These are phyloP conservation scores for Trissonchulus latispiculum DNA, from an alignment of 2,888 invertebrate genomes.

Conservation along the genomic window DNA sequence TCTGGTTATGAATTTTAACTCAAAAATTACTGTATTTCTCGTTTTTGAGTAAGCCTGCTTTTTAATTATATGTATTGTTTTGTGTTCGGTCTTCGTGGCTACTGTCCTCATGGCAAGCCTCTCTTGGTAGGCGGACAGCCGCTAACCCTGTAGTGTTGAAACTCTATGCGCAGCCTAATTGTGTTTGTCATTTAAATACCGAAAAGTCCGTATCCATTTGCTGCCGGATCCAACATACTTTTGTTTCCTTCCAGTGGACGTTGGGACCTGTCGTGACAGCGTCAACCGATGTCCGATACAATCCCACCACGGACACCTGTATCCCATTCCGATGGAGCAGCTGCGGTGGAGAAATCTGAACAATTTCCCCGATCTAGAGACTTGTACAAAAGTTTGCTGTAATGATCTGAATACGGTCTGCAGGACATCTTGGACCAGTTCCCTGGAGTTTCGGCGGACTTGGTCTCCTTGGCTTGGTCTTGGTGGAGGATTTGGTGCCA, in stretches of 20 bases:
- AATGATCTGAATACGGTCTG: conserved; percentile 15
- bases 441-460: neutral
- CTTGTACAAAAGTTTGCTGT: conserved; percentile 28
- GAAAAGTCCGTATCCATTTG: conserved; percentile 30
- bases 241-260: conserved; percentile 23
- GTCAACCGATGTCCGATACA: conserved; percentile 26
- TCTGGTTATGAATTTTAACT: too few species aligned
- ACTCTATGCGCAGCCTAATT: conserved; percentile 24
- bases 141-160: conserved; percentile 24
- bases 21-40: too few species aligned
- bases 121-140: conserved; percentile 19
- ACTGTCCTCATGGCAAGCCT: conserved; percentile 27
- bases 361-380: conserved; percentile 25
- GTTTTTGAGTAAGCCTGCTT: too few species aligned
- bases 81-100: conserved; percentile 24
- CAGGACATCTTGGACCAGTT: neutral
- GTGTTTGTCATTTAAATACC: conserved; percentile 26
- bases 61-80: too few species aligned
- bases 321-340: conserved; percentile 31
- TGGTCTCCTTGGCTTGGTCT: neutral
- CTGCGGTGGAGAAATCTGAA: conserved; percentile 27
- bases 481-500: neutral
- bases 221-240: conserved; percentile 31
- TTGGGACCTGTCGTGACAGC: conserved; percentile 23
- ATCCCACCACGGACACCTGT: conserved; percentile 30